A percentile compares a stretch with the other conserved stretches of the same genome.
Evolutionary conservation across 2,888 invertebrate species (phyloP).

Genomic region (Idaea straminata): DNA sequence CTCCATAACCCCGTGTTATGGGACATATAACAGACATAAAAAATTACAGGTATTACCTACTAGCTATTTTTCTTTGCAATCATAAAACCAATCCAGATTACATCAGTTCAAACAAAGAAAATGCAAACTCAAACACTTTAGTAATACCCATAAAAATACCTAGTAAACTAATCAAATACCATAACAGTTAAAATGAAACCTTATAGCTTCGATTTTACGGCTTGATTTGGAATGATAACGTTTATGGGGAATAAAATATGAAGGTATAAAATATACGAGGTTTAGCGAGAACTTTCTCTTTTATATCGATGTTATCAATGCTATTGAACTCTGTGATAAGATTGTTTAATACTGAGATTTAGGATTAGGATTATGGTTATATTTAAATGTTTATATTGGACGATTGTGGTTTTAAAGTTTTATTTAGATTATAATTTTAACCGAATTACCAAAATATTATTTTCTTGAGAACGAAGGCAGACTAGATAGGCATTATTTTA

Average conservation of each 20-base stretch:
- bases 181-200: slow-evolving; percentile 12
- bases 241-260: slow-evolving; percentile 35
- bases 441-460: too few species aligned
- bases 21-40: too few species aligned
- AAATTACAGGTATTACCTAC: too few species aligned
- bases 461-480: too few species aligned
- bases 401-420: too few species aligned
- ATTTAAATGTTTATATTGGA: too few species aligned
- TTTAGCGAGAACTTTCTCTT: neutral
- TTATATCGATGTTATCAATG: neutral
- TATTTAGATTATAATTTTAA: too few species aligned
- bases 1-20: too few species aligned
- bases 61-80: too few species aligned
- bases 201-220: slow-evolving; percentile 43
- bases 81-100: too few species aligned
- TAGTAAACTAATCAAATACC: neutral
- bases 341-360: neutral
- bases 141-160: neutral
- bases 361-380: neutral
- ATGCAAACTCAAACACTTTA: neutral
- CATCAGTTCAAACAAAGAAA: too few species aligned
- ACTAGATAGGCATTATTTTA: too few species aligned
- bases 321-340: neutral
- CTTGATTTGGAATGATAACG: slow-evolving; percentile 44
- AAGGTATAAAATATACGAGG: slow-evolving; percentile 2